A percentile compares a stretch with the other conserved stretches of the same genome.
Conservation (phyloP, 1,140 invertebrate genomes). For the Caenorhabditis inopinata region DNA sequence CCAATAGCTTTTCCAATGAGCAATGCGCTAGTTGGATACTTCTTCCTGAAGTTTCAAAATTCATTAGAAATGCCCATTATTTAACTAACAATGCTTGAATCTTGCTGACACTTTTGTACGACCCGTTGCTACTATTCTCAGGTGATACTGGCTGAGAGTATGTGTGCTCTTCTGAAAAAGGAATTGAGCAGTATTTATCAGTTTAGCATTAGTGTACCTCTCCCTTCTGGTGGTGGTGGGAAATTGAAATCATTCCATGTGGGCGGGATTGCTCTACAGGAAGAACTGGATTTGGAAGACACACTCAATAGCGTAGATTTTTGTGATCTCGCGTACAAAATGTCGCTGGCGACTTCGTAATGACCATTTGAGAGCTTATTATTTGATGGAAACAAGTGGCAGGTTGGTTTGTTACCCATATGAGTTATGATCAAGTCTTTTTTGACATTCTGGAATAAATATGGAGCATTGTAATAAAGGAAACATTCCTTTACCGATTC, state of each 20-base stretch:
- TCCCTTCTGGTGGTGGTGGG: constrained; percentile 39
- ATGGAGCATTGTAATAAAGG: too few species aligned
- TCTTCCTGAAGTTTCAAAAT: not conserved
- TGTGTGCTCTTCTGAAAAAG: constrained; percentile 34
- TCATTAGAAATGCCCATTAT: not conserved
- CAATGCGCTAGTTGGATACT: not conserved
- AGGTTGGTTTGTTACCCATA: constrained; percentile 21
- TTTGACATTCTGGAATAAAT: constrained; percentile 27
- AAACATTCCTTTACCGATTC: not conserved
- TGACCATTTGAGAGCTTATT: not conserved
- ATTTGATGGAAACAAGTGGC: constrained; percentile 5
- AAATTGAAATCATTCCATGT: constrained; percentile 44
- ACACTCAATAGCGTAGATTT: constrained; percentile 39
- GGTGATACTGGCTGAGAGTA: constrained; percentile 36
- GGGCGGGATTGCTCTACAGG: constrained; percentile 24
- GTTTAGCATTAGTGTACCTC: not conserved
- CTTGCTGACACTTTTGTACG: constrained; percentile 4
- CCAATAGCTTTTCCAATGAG: constrained; percentile 37
- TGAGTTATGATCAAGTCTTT: constrained; percentile 34
- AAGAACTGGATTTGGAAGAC: constrained; percentile 44
- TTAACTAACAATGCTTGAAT: not conserved
- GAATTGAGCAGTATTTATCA: too few species aligned
- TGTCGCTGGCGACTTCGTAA: constrained; percentile 8
- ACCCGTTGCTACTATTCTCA: not conserved
- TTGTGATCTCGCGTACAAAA: constrained; percentile 12